phyloP scores from a whole-genome alignment of 2,888 invertebrate species.

The Cephalotes varians region DNA sequence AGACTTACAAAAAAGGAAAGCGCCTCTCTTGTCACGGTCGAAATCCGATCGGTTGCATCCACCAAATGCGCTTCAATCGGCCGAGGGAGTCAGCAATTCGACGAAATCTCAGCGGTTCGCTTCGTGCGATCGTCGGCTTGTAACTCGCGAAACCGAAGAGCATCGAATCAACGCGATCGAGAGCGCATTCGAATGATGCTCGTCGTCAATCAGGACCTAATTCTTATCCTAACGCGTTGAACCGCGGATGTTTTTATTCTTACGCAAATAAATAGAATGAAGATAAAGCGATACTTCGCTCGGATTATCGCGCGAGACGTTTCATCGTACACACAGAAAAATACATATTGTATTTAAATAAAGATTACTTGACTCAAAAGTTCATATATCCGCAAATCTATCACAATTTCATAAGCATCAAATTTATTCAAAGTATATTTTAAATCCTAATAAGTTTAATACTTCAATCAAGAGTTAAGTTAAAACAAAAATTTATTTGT shows the following conservation, averaged over 20 bases:
- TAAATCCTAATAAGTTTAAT: too few species aligned
- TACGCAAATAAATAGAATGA: neutral
- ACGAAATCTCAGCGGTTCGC: neutral
- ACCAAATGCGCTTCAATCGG: neutral
- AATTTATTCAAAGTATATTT: too few species aligned
- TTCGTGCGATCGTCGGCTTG: constrained; percentile 42
- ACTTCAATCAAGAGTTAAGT: too few species aligned
- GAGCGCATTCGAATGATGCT: neutral
- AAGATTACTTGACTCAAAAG: too few species aligned
- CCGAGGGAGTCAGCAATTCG: constrained; percentile 18
- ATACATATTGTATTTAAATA: too few species aligned
- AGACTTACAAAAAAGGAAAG: neutral
- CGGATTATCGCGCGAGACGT: neutral
- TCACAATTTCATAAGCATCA: too few species aligned
- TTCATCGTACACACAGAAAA: too few species aligned
- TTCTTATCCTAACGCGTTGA: constrained; percentile 29
- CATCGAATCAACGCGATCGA: constrained; percentile 27
- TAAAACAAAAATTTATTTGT: too few species aligned
- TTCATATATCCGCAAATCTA: too few species aligned
- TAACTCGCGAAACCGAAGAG: neutral
- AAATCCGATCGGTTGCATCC: neutral
- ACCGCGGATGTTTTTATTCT: constrained; percentile 16
- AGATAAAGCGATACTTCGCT: neutral
- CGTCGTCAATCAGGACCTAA: neutral
- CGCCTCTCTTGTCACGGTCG: neutral